Percentiles rank a stretch among this genome's conserved stretches.
phyloP scores from a whole-genome alignment of 2,797 vertebrate genomes.

The Orestias chungarensis region DNA sequence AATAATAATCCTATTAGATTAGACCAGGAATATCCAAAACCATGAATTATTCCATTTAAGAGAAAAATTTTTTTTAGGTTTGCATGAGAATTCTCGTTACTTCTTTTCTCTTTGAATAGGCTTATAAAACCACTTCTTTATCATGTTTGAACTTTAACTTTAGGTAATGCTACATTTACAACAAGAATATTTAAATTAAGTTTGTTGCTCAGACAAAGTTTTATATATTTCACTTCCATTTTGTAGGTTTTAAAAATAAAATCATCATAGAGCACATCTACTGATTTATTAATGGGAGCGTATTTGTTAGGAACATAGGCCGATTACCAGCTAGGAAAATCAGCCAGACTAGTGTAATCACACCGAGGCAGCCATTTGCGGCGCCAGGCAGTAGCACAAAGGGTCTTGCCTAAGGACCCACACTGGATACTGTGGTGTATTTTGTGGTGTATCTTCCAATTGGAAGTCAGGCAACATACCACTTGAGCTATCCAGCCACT shows the following conservation, averaged over 20 bases:
- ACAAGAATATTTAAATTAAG: not conserved
- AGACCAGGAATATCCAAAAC: no score
- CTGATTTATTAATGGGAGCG: constrained; percentile 42
- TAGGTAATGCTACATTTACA: not conserved
- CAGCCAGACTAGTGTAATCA: no score
- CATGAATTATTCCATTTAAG: no score
- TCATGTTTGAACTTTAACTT: not conserved
- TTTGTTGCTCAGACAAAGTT: not conserved
- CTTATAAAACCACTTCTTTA: not conserved
- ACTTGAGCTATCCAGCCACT: no score
- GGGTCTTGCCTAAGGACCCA: no score
- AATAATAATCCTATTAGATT: no score
- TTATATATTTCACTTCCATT: not conserved
- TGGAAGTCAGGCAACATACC: no score
- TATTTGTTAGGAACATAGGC: constrained; percentile 27
- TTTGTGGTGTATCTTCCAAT: no score
- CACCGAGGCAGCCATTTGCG: no score
- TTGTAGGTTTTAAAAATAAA: not conserved
- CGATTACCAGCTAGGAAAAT: constrained; percentile 39
- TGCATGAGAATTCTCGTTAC: not conserved
- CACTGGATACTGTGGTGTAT: no score
- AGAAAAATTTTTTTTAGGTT: not conserved
- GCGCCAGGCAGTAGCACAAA: no score
- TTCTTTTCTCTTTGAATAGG: no score
- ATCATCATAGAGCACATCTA: not conserved